Evolutionary conservation across 2,888 invertebrate genomes (phyloP), one percentile per base, ranked within the genome.

Genomic region (Thecophora atra): DNA sequence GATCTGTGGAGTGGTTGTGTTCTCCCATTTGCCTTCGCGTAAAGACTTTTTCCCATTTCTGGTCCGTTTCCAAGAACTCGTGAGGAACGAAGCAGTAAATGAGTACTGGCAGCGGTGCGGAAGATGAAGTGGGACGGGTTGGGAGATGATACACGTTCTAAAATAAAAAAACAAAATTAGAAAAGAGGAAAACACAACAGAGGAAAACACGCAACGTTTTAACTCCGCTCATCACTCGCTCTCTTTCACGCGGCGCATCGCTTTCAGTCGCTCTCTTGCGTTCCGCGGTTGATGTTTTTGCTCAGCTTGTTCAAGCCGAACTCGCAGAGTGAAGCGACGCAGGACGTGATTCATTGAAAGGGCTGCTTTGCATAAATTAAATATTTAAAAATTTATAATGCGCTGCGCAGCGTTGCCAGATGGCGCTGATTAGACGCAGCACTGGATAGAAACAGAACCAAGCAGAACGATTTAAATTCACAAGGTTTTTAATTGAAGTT

Each of bases 331-430:
- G 56, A 47, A 47, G 60, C 51, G 65, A 51, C 30, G 28, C 19
- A 51, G 51, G 13, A 51, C 30, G 30, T 21, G 51, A 13, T 51
- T 28, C 30, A 51, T 60, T 26, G 28, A 70, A 70, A 70, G 70
- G 68, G 68, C 68, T 69, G 68, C 58, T 69, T 56, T 58, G 60
- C 68, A 69, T 69, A 69, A 69, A 69, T 69, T 69, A 69, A 69
- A 69, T 69, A 60, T 69, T 69, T 58, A 69, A 69, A 69, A 58
- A 60, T 69, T 58, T 69, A 58, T 69, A 69, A 69, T 37, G 47
- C n/a, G 37, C 37, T 58, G 58, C 58, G 58, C 54, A 60, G 60
- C 68, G 44, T 47, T 69, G 68, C 68, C 68, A 69, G 68, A 69
- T 69, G 68, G 60, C 68, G 56, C 67, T 58, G 67, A 52, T 42